A percentile compares a stretch with the other conserved stretches of the same genome.
Evolutionary conservation across 1,140 invertebrate genomes (phyloP).

Genomic region (Drosophila azteca): DNA sequence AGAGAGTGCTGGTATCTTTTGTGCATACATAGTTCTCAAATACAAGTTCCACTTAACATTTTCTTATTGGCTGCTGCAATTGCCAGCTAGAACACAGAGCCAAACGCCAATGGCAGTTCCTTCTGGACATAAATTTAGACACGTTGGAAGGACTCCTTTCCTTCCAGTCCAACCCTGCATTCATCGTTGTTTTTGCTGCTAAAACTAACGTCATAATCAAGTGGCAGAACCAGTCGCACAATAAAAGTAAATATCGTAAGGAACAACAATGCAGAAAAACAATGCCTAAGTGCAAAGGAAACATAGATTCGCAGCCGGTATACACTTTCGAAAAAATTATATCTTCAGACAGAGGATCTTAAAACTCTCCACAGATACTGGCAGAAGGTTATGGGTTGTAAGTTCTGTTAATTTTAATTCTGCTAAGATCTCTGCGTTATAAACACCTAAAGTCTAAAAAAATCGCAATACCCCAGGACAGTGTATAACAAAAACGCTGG

Average conservation of each 20-base stretch:
- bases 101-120: constrained; percentile 28
- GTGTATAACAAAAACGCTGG: constrained; percentile 15
- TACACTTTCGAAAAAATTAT: no score
- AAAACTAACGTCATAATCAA: constrained; percentile 56
- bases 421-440: no score
- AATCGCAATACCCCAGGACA: not conserved
- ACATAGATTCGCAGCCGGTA: no score
- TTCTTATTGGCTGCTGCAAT: constrained; percentile 49
- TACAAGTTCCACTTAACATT: constrained; percentile 43
- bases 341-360: no score
- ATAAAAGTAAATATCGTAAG: constrained; percentile 56
- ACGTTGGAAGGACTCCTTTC: constrained; percentile 17
- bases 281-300: no score
- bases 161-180: constrained; percentile 31
- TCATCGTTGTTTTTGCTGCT: not conserved
- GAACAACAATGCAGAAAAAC: constrained; percentile 7
- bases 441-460: no score
- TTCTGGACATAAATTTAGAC: constrained; percentile 33
- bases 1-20: constrained; percentile 36
- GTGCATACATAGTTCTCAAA: constrained; percentile 44
- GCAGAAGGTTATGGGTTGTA: no score
- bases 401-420: no score
- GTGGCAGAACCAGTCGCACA: constrained; percentile 56
- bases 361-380: no score
- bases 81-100: constrained; percentile 35